Conservation (phyloP, 2,113 vertebrate genomes). For the Nothocercus nigrocapillus region DNA sequence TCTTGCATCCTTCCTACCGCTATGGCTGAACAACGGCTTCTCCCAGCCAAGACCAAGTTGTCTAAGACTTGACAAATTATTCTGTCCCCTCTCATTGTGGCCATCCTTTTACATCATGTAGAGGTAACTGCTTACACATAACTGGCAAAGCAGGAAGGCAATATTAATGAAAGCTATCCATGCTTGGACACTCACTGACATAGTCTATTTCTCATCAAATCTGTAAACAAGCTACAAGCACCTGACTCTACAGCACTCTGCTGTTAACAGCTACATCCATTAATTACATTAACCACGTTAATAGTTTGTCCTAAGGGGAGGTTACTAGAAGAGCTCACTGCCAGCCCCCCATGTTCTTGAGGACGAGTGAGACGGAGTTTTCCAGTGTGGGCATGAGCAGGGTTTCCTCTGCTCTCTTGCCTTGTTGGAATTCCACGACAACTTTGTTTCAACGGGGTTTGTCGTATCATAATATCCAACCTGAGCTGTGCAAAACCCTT, state of each 20-base stretch:
- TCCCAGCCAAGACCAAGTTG: background rate
- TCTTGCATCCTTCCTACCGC: background rate
- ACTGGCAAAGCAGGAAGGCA: background rate
- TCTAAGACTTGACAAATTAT: background rate
- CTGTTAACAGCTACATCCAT: background rate
- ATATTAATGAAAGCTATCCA: background rate
- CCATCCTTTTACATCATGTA: background rate
- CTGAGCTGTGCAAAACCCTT: background rate
- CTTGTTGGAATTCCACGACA: slow-evolving; percentile 52
- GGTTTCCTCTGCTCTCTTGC: slow-evolving; percentile 16
- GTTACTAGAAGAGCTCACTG: background rate
- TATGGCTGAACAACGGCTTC: background rate
- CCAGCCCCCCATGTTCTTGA: background rate
- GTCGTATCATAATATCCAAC: background rate
- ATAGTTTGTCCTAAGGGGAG: background rate
- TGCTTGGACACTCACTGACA: background rate
- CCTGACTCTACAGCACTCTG: background rate
- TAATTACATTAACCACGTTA: background rate
- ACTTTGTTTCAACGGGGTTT: slow-evolving; percentile 34
- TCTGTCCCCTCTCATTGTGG: background rate
- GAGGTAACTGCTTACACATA: background rate
- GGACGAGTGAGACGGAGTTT: background rate
- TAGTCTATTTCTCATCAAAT: background rate
- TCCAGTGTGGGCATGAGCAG: slow-evolving; percentile 46
- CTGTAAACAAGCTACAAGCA: background rate